Evolutionary conservation across 2,888 invertebrate species (phyloP).

Genomic region (Hyposoter dolosus): DNA sequence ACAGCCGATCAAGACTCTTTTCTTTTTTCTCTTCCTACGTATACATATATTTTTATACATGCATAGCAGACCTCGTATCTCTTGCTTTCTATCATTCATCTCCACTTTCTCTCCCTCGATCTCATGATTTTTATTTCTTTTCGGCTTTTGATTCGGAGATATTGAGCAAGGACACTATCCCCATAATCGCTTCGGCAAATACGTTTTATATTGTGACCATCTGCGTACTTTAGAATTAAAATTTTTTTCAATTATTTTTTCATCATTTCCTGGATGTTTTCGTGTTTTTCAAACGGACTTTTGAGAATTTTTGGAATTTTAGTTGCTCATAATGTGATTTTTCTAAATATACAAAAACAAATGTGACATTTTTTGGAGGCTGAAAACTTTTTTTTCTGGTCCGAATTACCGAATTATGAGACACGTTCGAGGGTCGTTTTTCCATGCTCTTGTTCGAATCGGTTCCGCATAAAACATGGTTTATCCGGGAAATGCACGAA

Average conservation of each 20-base stretch:
- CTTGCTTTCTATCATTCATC: conserved; percentile 35
- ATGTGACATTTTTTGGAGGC: not conserved
- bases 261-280: not conserved
- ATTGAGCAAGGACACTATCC: conserved; percentile 9
- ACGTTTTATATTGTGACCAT: conserved; percentile 25
- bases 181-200: not conserved
- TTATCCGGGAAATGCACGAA: conserved; percentile 51
- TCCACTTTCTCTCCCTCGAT: not conserved
- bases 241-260: not conserved
- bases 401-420: not conserved
- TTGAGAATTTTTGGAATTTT: not conserved
- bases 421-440: not conserved
- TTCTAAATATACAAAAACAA: not conserved
- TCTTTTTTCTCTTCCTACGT: conserved; percentile 54
- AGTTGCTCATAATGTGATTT: not conserved
- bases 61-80: conserved; percentile 44
- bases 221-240: not conserved
- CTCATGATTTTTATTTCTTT: conserved; percentile 2
- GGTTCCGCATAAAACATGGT: conserved; percentile 64
- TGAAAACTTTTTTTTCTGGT: not conserved
- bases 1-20: conserved; percentile 67
- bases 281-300: not conserved
- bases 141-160: conserved; percentile 38
- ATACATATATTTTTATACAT: conserved; percentile 54
- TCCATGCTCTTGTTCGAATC: conserved; percentile 36